A percentile compares a stretch with the other conserved stretches of the same genome.
Conservation (phyloP, 2,888 invertebrate genomes). For the Myopa testacea region DNA sequence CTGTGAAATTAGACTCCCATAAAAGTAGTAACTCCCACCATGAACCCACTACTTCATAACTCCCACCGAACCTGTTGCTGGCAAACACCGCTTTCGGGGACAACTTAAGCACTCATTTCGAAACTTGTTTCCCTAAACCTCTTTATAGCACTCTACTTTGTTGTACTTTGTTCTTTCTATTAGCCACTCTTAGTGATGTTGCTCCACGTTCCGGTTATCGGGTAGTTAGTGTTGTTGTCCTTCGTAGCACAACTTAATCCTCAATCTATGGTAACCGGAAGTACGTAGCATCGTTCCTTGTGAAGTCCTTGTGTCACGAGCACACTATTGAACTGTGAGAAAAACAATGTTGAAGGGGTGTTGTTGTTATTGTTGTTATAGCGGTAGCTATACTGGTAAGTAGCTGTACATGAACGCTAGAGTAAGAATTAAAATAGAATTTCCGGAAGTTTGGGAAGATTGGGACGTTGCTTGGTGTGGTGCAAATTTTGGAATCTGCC, state of each 20-base stretch:
- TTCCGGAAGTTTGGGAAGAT: slow-evolving; percentile 11
- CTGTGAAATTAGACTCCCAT: too few species aligned
- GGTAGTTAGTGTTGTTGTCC: slow-evolving; percentile 7
- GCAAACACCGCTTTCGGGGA: too few species aligned
- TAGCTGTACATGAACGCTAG: too few species aligned
- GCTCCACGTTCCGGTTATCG: neutral
- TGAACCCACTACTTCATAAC: too few species aligned
- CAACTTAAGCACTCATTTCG: too few species aligned
- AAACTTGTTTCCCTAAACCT: too few species aligned
- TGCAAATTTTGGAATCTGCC: slow-evolving; percentile 59
- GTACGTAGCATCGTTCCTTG: neutral
- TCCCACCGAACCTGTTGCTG: too few species aligned
- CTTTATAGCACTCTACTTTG: too few species aligned
- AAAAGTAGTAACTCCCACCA: too few species aligned
- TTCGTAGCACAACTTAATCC: slow-evolving; percentile 8
- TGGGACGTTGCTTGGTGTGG: neutral
- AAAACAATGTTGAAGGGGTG: slow-evolving; percentile 30
- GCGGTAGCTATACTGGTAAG: too few species aligned
- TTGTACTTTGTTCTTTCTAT: neutral
- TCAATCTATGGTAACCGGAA: slow-evolving; percentile 29
- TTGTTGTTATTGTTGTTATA: neutral
- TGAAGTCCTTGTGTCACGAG: slow-evolving; percentile 11
- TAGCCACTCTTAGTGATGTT: neutral
- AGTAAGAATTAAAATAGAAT: slow-evolving; percentile 28
- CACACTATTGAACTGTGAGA: slow-evolving; percentile 19